Evolutionary conservation across 2,797 vertebrate genomes (phyloP).

Genomic region (Psittacula echo): DNA sequence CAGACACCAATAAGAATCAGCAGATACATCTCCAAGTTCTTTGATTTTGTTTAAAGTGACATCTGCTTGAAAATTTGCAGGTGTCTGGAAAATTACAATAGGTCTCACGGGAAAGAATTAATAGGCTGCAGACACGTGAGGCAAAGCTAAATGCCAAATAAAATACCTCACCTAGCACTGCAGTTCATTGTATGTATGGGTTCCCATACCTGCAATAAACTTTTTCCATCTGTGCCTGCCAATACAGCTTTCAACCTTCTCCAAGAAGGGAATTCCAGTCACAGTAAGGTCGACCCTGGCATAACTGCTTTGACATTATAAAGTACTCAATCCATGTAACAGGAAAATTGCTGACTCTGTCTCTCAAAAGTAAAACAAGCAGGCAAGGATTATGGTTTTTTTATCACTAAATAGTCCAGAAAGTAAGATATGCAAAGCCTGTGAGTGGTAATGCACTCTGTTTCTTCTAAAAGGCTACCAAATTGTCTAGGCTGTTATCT

Average conservation of each 20-base stretch:
- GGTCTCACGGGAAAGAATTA: slow-evolving; percentile 29
- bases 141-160: slow-evolving; percentile 48
- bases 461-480: neutral
- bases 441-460: neutral
- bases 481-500: neutral
- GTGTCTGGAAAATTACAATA: slow-evolving; percentile 47
- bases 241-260: neutral
- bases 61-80: slow-evolving; percentile 56
- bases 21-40: neutral
- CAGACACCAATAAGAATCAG: neutral
- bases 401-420: neutral
- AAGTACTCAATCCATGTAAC: neutral
- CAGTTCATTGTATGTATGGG: slow-evolving; percentile 4
- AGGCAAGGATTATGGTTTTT: neutral
- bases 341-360: neutral
- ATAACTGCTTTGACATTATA: neutral
- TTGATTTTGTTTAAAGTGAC: slow-evolving; percentile 37
- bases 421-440: neutral
- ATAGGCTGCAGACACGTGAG: neutral
- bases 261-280: neutral
- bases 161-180: slow-evolving; percentile 21
- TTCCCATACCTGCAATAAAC: slow-evolving; percentile 45
- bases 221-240: slow-evolving; percentile 39
- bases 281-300: neutral
- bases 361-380: neutral